Evolutionary conservation across 1,140 invertebrate genomes (phyloP).

Genomic region (Papilio xuthus): DNA sequence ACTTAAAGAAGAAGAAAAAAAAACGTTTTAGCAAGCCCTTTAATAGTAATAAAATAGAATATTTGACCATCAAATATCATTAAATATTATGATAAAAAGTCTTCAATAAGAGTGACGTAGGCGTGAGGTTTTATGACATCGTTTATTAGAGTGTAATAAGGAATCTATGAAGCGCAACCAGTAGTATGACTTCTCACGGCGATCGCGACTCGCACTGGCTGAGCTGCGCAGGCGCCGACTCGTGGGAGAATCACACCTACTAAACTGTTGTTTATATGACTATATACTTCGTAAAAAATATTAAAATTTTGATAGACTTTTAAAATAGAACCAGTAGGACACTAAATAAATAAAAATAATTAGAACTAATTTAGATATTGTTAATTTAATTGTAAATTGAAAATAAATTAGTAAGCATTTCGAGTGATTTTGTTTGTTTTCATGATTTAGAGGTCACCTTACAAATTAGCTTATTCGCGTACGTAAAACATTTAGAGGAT

Average conservation of each 20-base stretch:
- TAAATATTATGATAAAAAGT: neutral
- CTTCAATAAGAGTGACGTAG: slow-evolving; percentile 20
- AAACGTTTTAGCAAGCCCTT: too few species aligned
- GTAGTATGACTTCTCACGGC: slow-evolving; percentile 69
- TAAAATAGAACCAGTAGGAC: neutral
- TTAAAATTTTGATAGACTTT: neutral
- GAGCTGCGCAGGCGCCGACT: slow-evolving; percentile 46
- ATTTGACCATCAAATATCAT: neutral
- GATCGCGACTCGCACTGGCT: slow-evolving; percentile 53
- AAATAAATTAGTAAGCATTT: too few species aligned
- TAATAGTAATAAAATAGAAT: neutral
- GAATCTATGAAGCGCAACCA: slow-evolving; percentile 65
- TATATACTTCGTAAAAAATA: neutral
- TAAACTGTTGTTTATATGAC: neutral
- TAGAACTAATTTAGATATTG: too few species aligned
- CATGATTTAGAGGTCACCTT: slow-evolving; percentile 13
- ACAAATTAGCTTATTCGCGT: neutral
- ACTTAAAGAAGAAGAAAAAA: too few species aligned
- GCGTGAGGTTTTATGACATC: slow-evolving; percentile 16
- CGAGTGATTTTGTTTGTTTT: neutral
- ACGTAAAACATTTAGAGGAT: neutral
- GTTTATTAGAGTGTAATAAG: slow-evolving; percentile 44
- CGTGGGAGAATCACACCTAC: slow-evolving; percentile 46
- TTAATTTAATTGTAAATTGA: too few species aligned
- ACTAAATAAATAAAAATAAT: neutral